Evolutionary conservation across 2,888 invertebrate genomes (phyloP).

Genomic region (Trissoscelio sp.): DNA sequence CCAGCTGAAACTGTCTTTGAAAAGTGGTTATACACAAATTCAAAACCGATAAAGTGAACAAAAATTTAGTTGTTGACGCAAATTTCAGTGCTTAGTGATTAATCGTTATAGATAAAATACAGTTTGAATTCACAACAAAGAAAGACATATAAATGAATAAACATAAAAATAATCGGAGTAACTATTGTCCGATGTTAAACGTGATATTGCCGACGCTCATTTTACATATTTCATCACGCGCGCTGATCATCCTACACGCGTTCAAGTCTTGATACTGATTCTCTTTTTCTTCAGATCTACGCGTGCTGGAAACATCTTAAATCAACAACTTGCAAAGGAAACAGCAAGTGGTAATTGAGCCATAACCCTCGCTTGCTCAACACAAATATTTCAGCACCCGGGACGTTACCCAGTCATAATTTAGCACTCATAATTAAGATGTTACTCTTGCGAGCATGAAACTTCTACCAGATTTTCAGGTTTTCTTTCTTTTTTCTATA

Average conservation of each 20-base stretch:
- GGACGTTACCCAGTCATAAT: slow-evolving; percentile 78
- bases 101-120: too few relatives aligned
- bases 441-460: slow-evolving; percentile 54
- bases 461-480: slow-evolving; percentile 20
- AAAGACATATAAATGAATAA: slow-evolving; percentile 50
- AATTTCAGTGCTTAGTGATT: too few relatives aligned
- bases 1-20: too few relatives aligned
- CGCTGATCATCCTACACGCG: slow-evolving; percentile 36
- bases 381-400: slow-evolving; percentile 81
- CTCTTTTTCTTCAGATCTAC: slow-evolving; percentile 44
- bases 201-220: slow-evolving; percentile 2
- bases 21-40: too few relatives aligned
- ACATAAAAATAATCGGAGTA: slow-evolving; percentile 38
- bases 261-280: slow-evolving; percentile 22
- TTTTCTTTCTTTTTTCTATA: neutral
- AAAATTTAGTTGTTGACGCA: too few relatives aligned
- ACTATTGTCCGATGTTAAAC: slow-evolving; percentile 23
- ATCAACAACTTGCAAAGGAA: slow-evolving; percentile 80
- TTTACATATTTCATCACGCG: slow-evolving; percentile 59
- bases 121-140: slow-evolving; percentile 59
- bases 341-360: slow-evolving; percentile 82
- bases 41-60: too few relatives aligned
- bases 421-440: slow-evolving; percentile 80
- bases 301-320: slow-evolving; percentile 76
- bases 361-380: slow-evolving; percentile 79